Evolutionary conservation across 1,140 invertebrate species (phyloP).

Genomic region (Drosophila pallidifrons): DNA sequence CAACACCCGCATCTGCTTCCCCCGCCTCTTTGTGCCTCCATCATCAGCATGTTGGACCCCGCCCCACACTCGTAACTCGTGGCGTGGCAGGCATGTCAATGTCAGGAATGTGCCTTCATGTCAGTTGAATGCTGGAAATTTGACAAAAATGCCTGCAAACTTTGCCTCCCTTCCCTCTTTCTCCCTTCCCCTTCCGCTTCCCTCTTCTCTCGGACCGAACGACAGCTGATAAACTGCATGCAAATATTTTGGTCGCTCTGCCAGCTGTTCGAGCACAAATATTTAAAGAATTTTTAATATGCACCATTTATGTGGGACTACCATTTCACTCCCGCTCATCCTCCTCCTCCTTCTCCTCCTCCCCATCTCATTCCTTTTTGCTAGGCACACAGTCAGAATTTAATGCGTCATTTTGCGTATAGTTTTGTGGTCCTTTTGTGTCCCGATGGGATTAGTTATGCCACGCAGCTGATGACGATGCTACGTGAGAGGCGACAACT

Average conservation of each 20-base stretch:
- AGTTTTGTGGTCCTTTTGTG: slow-evolving; percentile 36
- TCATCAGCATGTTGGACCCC: not conserved
- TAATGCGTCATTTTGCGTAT: slow-evolving; percentile 51
- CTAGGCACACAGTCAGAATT: slow-evolving; percentile 15
- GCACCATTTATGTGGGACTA: slow-evolving; percentile 64
- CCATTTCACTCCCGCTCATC: not conserved
- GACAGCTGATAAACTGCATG: slow-evolving; percentile 64
- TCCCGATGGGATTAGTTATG: slow-evolving; percentile 11
- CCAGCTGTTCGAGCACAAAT: slow-evolving; percentile 32
- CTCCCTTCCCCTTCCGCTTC: not conserved
- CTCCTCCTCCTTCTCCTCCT: not conserved
- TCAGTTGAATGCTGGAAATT: slow-evolving; percentile 66
- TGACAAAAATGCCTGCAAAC: slow-evolving; percentile 51
- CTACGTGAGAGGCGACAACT: slow-evolving; percentile 4
- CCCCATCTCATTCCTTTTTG: not conserved
- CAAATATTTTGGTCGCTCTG: slow-evolving; percentile 66
- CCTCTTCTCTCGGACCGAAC: not conserved
- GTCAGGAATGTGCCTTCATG: slow-evolving; percentile 64
- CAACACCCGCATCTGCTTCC: not conserved
- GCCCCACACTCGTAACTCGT: not conserved
- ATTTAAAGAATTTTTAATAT: slow-evolving; percentile 82
- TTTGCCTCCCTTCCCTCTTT: not conserved
- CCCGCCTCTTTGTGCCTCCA: not conserved
- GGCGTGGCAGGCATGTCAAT: slow-evolving; percentile 37
- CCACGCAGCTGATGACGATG: slow-evolving; percentile 1